Conservation (phyloP, 2,888 invertebrate species). For the Camponotus fellah region DNA sequence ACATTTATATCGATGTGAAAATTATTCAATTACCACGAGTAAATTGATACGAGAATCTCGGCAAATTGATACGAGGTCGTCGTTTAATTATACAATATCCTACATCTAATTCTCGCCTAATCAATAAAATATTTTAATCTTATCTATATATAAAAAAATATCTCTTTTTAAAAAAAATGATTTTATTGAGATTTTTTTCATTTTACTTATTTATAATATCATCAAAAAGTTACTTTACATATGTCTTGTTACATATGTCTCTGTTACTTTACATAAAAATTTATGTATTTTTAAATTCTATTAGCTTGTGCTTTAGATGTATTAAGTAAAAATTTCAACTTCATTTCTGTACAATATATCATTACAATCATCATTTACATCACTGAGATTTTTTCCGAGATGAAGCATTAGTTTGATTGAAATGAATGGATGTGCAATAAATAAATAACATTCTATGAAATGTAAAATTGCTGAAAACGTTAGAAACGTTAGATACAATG, state of each 20-base stretch:
- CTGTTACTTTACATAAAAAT: no score
- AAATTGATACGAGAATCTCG: not conserved
- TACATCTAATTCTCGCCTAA: not conserved
- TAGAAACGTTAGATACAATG: not conserved
- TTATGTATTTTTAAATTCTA: not conserved
- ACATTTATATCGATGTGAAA: conserved; percentile 26
- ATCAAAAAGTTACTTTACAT: no score
- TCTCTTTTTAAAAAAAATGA: not conserved
- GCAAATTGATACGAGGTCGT: not conserved
- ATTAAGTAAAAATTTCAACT: not conserved
- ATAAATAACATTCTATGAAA: conserved; percentile 55
- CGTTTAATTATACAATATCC: conserved; percentile 10
- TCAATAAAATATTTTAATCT: not conserved
- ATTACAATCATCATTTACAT: not conserved
- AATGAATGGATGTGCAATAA: conserved; percentile 19
- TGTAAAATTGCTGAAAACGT: conserved; percentile 29
- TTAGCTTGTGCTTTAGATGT: not conserved
- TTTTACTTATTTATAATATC: not conserved
- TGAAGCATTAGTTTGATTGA: conserved; percentile 12
- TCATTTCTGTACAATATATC: not conserved
- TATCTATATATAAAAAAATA: not conserved
- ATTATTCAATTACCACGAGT: not conserved
- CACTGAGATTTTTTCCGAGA: conserved; percentile 29
- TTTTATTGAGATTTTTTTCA: not conserved
- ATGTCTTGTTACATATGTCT: no score